Percentiles rank a stretch among this genome's conserved stretches.
Conservation (phyloP, 2,797 vertebrate genomes). For the Myiotriccus ornatus region DNA sequence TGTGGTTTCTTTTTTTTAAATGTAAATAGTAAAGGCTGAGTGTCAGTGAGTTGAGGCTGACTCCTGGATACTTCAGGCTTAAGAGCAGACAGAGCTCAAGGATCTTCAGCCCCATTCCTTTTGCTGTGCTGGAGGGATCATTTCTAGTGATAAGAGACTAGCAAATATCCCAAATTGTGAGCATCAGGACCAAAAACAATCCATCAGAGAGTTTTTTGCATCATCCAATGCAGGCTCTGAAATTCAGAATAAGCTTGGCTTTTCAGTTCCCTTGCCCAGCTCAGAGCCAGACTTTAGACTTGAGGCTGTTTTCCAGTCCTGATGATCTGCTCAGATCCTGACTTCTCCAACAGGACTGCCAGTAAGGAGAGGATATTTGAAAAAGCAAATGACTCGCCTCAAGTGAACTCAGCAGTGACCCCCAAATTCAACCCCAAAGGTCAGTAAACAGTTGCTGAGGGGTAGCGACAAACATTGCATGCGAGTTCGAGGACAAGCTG, state of each 20-base stretch:
- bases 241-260: not conserved
- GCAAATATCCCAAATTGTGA: not conserved
- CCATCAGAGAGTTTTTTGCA: not conserved
- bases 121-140: not conserved
- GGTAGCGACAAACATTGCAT: not conserved
- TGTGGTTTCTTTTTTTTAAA: slow-evolving; percentile 50
- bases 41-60: not conserved
- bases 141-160: not conserved
- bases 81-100: not conserved
- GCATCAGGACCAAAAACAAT: not conserved
- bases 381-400: not conserved
- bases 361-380: not conserved
- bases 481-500: not conserved
- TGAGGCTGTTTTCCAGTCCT: not conserved
- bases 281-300: not conserved
- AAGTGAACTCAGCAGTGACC: slow-evolving; percentile 12
- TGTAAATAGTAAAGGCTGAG: slow-evolving; percentile 2
- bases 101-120: not conserved
- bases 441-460: not conserved
- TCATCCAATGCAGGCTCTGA: not conserved
- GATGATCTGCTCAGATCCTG: not conserved
- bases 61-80: not conserved
- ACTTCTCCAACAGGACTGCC: not conserved
- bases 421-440: not conserved
- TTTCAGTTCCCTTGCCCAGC: not conserved